A percentile compares a stretch with the other conserved stretches of the same genome.
Evolutionary conservation across 2,888 invertebrate genomes (phyloP).

Genomic region (Dromius quadrimaculatus): DNA sequence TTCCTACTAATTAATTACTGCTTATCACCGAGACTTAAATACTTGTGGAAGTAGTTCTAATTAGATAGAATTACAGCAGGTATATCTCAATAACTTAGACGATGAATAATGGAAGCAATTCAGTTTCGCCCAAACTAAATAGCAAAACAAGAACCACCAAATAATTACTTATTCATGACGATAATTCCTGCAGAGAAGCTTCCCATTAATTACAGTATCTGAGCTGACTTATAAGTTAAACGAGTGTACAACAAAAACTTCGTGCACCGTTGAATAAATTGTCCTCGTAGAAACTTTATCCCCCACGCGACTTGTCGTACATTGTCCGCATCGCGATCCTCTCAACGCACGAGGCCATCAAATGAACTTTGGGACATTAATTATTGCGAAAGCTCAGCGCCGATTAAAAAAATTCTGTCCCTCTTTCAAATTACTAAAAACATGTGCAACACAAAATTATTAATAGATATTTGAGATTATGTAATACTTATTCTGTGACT

Average conservation of each 20-base stretch:
- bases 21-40: too few relatives aligned
- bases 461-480: too few relatives aligned
- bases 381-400: conserved; percentile 23
- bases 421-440: too few relatives aligned
- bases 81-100: too few relatives aligned
- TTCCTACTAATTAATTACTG: too few relatives aligned
- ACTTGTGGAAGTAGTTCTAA: too few relatives aligned
- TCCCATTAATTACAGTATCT: conserved; percentile 29
- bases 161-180: conserved; percentile 23
- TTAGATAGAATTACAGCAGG: too few relatives aligned
- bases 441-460: too few relatives aligned
- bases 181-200: conserved; percentile 13
- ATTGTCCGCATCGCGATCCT: conserved; percentile 3
- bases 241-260: conserved; percentile 7
- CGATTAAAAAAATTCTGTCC: conserved; percentile 30
- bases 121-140: background rate
- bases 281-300: conserved; percentile 22
- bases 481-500: too few relatives aligned
- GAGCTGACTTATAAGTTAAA: conserved; percentile 13
- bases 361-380: conserved; percentile 28
- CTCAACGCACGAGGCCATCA: conserved; percentile 4
- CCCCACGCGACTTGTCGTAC: conserved; percentile 32
- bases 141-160: conserved; percentile 1
- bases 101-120: too few relatives aligned
- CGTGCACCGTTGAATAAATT: conserved; percentile 16